Evolutionary conservation across 2,888 invertebrate genomes (phyloP).

Genomic region (Pheosia gnoma): DNA sequence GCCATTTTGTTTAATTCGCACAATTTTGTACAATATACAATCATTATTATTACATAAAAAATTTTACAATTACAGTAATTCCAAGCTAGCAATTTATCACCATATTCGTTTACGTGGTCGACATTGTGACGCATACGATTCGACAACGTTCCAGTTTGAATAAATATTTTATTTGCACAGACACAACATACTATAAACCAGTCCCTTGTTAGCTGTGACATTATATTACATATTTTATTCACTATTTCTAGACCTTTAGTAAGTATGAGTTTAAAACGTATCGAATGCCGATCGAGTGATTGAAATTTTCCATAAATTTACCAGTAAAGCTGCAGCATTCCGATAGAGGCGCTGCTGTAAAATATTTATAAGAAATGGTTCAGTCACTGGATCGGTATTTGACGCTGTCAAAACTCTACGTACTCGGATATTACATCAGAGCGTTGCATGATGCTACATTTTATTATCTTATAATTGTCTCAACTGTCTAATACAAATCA

Average conservation of each 20-base stretch:
- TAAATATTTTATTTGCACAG: conserved; percentile 7
- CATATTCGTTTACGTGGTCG: conserved; percentile 26
- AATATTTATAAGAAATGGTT: no score
- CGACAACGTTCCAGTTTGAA: conserved; percentile 14
- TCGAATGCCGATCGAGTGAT: no score
- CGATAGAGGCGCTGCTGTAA: no score
- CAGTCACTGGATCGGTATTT: no score
- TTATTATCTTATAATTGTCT: no score
- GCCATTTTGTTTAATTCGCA: conserved; percentile 78
- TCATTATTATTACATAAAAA: conserved; percentile 36
- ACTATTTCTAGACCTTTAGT: conserved; percentile 18
- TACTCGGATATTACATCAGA: no score
- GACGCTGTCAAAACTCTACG: no score
- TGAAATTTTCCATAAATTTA: no score
- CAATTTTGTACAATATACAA: conserved; percentile 79
- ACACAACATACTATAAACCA: conserved; percentile 17
- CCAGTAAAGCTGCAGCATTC: no score
- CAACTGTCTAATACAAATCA: no score
- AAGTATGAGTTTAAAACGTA: no score
- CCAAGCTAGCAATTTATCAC: conserved; percentile 46
- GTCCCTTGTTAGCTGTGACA: conserved; percentile 8
- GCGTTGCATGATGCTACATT: no score
- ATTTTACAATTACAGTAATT: conserved; percentile 50
- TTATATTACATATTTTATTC: conserved; percentile 9
- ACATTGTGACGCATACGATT: conserved; percentile 14